Evolutionary conservation across 2,113 vertebrate genomes (phyloP), one percentile per base, ranked within the genome.

Genomic region (Monopterus albus): DNA sequence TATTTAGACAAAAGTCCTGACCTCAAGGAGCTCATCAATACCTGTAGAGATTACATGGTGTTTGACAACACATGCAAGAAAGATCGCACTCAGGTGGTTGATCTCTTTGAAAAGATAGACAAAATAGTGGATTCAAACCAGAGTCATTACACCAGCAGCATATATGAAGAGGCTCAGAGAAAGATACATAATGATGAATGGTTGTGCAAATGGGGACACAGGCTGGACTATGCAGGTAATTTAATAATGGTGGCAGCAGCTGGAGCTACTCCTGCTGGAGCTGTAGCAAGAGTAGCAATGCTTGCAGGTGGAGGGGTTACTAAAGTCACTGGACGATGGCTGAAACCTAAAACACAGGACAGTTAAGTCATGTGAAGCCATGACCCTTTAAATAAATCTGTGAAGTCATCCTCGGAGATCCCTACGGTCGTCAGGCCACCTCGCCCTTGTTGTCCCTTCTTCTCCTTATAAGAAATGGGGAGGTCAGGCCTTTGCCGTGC

Each of bases 51-150:
- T 40, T 82, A 82, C 46, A 14, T 40, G 26, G 66, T 80, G 28
- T 86, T 88, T 72, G 84, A 86, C 20, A 84, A 86, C 18, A 72
- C 17, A 9, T 2, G 15, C 26, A 47, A 0, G 3, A 0, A 2
- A 5, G 68, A 88, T 62, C 61, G 4, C 64, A 79, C 69, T 38
- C 87, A 87, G 52, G 87, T 87, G 3, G 47, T 23, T 25, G 51
- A 86, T 62, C 31, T 86, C 33, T 65, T 89, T 14, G 51, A 78
- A 51, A 58, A 38, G 10, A 82, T 85, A 46, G 80, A 87, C 15
- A 17, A 21, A 21, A 33, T 62, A 11, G 75, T 89, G 33, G 23
- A 64, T 3, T 18, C 28, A 11, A 86, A 85, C 13, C 55, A 47
- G 11, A 1, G 9, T 11, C 17, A 75, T 49, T 88, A 83, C 4